Evolutionary conservation across 2,888 invertebrate species (phyloP).

Genomic region (Oligia strigilis): DNA sequence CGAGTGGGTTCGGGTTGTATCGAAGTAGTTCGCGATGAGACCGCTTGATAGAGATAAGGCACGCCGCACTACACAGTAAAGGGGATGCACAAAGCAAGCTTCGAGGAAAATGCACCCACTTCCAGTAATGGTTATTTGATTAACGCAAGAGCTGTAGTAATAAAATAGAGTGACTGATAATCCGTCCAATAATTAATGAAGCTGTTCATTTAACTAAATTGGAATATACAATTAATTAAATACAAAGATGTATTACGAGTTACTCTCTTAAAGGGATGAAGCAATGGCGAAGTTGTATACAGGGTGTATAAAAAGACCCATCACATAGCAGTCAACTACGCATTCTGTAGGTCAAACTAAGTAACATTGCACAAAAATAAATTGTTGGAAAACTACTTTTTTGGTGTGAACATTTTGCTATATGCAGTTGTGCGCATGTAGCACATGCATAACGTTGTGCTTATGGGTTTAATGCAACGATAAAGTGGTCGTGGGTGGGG

Average conservation of each 20-base stretch:
- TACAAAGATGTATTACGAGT: neutral
- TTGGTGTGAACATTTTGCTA: too few species aligned
- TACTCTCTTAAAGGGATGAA: slow-evolving; percentile 6
- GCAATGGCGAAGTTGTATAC: neutral
- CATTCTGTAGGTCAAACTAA: neutral
- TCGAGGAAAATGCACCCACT: slow-evolving; percentile 44
- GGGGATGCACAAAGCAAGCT: slow-evolving; percentile 27
- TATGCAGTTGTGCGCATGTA: too few species aligned
- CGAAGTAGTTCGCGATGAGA: slow-evolving; percentile 68
- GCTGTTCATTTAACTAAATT: slow-evolving; percentile 28
- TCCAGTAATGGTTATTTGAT: slow-evolving; percentile 50
- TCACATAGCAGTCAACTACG: neutral
- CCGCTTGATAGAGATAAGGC: slow-evolving; percentile 78
- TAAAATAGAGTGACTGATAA: slow-evolving; percentile 44
- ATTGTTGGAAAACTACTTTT: too few species aligned
- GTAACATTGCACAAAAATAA: too few species aligned
- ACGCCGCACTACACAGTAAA: slow-evolving; percentile 66
- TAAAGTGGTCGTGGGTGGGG: too few species aligned
- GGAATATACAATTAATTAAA: slow-evolving; percentile 22
- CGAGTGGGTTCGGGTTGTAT: slow-evolving; percentile 69
- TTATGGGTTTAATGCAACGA: too few species aligned
- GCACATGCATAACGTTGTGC: too few species aligned
- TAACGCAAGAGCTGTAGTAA: slow-evolving; percentile 30
- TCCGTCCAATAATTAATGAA: slow-evolving; percentile 27
- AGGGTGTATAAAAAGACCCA: neutral